Evolutionary conservation across 1,140 invertebrate species (phyloP), one percentile per base, ranked within the genome.

Genomic region (Mycetomoellerius zeteki): DNA sequence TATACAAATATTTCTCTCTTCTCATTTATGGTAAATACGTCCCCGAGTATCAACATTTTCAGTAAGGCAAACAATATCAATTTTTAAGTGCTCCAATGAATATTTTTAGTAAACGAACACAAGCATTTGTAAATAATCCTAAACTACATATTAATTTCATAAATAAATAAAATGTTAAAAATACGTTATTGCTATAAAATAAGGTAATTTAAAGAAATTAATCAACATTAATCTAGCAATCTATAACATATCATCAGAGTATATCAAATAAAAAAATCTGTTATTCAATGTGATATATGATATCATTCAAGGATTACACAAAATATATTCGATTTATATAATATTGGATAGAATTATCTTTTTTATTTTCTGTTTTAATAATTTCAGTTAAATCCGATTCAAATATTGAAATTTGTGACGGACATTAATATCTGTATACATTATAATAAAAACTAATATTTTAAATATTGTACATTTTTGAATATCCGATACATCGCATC

Each of bases 391-490:
- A 76, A 58, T 12, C 2, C 10, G 12, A 60, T 43, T 75, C 1
- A 56, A 21, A 58, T 24, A 37, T 24, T 62, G 4, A 77, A 56
- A 76, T 60, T 60, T 43, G 16, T 47, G 0, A 64, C 0, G 0
- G 0, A 47, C 7, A 6, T 47, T 43, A 43, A 62, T 47, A 76
- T 43, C 1, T 10, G 2, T 77, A 6, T 77, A 78, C 37, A n/a
- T 69, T 37, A 33, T 16, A 80, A 33, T 47, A 37, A 37, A 37
- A 78, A 19, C 6, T 2, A 52, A 33, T 50, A 52, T 80, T 54
- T 69, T 8, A 54, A 80, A 50, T 67, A 78, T 37, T 78, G 24
- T 14, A 67, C 64, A 52, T 65, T 4, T 67, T 80, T 0, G 3
- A 30, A 16, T 21, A 77, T 77, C 8, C 14, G 21, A 6, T 37